Percentiles rank a stretch among this genome's conserved stretches.
Evolutionary conservation across 2,113 vertebrate genomes (phyloP).

Genomic region (Abramis brama): DNA sequence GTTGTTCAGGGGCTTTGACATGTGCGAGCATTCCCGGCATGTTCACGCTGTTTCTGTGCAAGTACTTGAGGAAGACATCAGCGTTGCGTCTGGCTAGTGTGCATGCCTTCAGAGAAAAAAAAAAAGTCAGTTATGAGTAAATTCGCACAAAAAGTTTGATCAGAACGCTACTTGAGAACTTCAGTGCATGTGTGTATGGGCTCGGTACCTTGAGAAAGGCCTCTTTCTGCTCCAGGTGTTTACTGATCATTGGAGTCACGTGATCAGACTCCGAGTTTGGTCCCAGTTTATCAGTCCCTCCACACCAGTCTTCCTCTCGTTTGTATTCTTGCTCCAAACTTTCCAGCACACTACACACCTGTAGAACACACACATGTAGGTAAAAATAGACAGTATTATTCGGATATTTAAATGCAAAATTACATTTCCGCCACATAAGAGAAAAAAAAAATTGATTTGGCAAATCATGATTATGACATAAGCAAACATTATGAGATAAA

Average conservation of each 20-base stretch:
- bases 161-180: not conserved
- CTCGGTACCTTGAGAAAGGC: constrained; percentile 86
- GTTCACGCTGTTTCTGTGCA: constrained; percentile 97
- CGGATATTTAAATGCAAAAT: not conserved
- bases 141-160: not conserved
- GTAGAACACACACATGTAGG: constrained; percentile 28
- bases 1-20: constrained; percentile 95
- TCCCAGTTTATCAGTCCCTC: constrained; percentile 94
- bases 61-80: constrained; percentile 97
- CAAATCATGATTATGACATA: constrained; percentile 10
- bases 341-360: constrained; percentile 77
- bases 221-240: constrained; percentile 97
- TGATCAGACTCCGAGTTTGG: constrained; percentile 97
- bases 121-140: not conserved
- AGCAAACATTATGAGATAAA: not conserved
- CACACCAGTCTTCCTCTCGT: constrained; percentile 98
- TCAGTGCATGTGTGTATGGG: not conserved
- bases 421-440: not conserved
- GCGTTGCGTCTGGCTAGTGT: constrained; percentile 94
- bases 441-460: not conserved
- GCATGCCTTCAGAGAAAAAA: constrained; percentile 81
- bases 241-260: constrained; percentile 96
- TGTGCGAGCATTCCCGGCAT: constrained; percentile 98
- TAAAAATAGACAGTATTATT: not conserved
- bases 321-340: constrained; percentile 98